These are phyloP conservation scores for Atherinosoma microstoma DNA, from an alignment of 2,797 vertebrate species.

Conservation along the genomic window DNA sequence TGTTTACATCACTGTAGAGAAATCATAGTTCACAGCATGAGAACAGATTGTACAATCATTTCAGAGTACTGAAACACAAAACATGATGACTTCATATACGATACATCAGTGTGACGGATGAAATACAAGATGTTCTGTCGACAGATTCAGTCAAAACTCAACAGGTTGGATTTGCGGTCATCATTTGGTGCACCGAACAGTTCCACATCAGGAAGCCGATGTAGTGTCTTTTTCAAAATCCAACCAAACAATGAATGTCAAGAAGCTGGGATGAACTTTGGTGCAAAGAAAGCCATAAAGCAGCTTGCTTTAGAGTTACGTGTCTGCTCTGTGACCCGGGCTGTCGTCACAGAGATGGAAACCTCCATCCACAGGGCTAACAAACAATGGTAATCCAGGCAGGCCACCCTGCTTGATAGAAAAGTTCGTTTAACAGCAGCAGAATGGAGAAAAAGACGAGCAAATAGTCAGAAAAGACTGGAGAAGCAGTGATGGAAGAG, in stretches of 20 bases:
- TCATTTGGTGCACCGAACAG: constrained; percentile 33
- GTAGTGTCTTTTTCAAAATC: constrained; percentile 57
- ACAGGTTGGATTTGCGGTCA: constrained; percentile 54
- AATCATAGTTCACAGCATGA: constrained; percentile 36
- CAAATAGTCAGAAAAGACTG: constrained; percentile 27
- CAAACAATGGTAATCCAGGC: constrained; percentile 82
- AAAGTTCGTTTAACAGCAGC: constrained; percentile 67
- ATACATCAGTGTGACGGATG: constrained; percentile 44
- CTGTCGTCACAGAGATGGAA: constrained; percentile 79
- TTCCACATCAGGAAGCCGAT: constrained; percentile 46
- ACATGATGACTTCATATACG: constrained; percentile 32
- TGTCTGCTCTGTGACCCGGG: constrained; percentile 78
- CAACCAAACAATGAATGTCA: constrained; percentile 65
- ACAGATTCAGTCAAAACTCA: constrained; percentile 42
- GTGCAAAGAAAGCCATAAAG: constrained; percentile 70
- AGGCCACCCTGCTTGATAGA: constrained; percentile 82
- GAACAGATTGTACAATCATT: constrained; percentile 37
- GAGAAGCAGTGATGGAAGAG: constrained; percentile 12
- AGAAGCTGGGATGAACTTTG: constrained; percentile 68
- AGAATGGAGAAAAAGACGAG: constrained; percentile 44
- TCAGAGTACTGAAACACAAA: constrained; percentile 36
- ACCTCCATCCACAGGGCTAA: constrained; percentile 82
- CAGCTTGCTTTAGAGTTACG: constrained; percentile 68
- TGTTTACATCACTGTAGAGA: constrained; percentile 7
- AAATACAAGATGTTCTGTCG: constrained; percentile 44